These are phyloP conservation scores for Achlya flavicornis DNA, from an alignment of 2,888 invertebrate species.

Conservation along the genomic window DNA sequence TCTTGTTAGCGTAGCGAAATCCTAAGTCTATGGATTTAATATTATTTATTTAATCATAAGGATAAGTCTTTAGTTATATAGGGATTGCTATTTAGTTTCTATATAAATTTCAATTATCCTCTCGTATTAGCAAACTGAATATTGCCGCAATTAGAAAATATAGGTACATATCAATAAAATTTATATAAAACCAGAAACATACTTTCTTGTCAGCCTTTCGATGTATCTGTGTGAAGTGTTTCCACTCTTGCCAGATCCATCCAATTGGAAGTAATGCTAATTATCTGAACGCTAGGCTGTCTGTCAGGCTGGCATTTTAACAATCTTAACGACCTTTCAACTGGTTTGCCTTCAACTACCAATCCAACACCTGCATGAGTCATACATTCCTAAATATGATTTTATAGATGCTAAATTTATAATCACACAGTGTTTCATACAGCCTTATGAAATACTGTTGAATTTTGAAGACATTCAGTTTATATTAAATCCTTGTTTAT, in stretches of 20 bases:
- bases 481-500: not conserved
- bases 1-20: too few species aligned
- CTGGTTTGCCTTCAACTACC: conserved; percentile 3
- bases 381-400: conserved; percentile 2
- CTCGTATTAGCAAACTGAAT: too few species aligned
- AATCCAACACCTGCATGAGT: not conserved
- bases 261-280: not conserved
- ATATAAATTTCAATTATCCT: not conserved
- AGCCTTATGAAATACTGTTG: too few species aligned
- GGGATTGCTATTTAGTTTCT: not conserved
- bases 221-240: not conserved
- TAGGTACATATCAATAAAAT: too few species aligned
- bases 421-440: not conserved
- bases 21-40: too few species aligned
- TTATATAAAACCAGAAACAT: too few species aligned
- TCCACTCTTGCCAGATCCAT: not conserved
- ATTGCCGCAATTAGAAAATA: too few species aligned
- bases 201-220: not conserved
- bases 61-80: too few species aligned
- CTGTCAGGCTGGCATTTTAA: not conserved
- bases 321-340: conserved; percentile 3
- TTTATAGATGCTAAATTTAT: not conserved
- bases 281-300: not conserved
- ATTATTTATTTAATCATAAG: too few species aligned
- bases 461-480: not conserved